Conservation (phyloP, 30 jellyfish, hydroid and myxozoan species). For the Clytia hemisphaerica region DNA sequence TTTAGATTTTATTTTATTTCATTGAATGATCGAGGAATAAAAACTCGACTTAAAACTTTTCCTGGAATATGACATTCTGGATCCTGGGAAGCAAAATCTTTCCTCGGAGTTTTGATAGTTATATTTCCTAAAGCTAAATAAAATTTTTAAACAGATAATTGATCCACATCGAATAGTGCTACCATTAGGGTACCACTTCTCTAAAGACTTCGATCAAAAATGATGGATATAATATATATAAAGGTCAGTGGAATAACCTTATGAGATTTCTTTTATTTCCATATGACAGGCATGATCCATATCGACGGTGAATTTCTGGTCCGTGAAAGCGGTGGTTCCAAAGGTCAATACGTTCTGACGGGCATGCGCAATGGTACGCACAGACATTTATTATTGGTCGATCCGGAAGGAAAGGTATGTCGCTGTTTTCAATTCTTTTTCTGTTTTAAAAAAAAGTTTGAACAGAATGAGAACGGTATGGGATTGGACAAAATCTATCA, state of each 20-base stretch:
- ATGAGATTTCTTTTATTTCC: too few relatives aligned
- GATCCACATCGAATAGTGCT: background rate
- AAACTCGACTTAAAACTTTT: too few relatives aligned
- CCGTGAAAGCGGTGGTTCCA: conserved; percentile 27
- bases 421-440: background rate
- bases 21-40: too few relatives aligned
- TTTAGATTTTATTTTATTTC: too few relatives aligned
- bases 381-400: conserved; percentile 48
- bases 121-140: too few relatives aligned
- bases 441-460: background rate
- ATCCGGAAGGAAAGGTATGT: conserved; percentile 84
- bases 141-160: background rate
- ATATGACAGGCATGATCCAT: too few relatives aligned
- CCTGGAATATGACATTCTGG: too few relatives aligned
- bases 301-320: conserved; percentile 43
- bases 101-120: too few relatives aligned
- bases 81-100: too few relatives aligned
- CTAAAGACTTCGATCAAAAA: too few relatives aligned
- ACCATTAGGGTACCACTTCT: too few relatives aligned
- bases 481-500: too few relatives aligned
- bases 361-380: conserved; percentile 47
- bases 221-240: background rate
- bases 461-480: background rate
- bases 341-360: conserved; percentile 39
- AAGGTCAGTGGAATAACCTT: background rate